Evolutionary conservation across 2,797 vertebrate genomes (phyloP), one percentile per base, ranked within the genome.

Genomic region (Philypnodon macrostomus): DNA sequence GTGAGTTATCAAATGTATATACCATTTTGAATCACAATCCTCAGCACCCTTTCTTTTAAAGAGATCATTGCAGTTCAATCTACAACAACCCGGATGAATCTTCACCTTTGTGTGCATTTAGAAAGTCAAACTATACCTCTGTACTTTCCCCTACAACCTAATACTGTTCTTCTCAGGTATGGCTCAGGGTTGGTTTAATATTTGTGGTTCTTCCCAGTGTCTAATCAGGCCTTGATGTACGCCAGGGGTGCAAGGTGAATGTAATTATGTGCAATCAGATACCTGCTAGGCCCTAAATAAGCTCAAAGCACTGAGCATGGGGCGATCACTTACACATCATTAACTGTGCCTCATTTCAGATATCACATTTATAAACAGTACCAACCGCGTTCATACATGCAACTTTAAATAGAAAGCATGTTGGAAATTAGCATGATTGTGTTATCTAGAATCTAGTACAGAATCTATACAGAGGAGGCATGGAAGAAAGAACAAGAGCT

Each of bases 211-310:
- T 27, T 52, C 18, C 41, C 49, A 19, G 38, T 47, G 10, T 51
- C 54, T 69, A 71, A 75, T 72, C 36, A 58, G 47, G 14, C 32
- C 11, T 44, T 63, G 50, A 63, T 64, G 60, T 32, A 34, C 56
- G 18, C 55, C 56, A 4, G 51, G 37, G 47, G 49, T 21, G 29
- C 47, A 33, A 47, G 59, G 53, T 59, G 62, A 63, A 53, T 8
- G 31, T 21, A 58, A 57, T 78, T 65, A 67, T 45, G 23, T 46
- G 46, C 27, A 66, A 77, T 74, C 58, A 64, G 37, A 60, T 39
- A 17, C 67, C 47, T 39, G 21, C 38, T 8, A 36, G 49, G 47
- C 44, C 0, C 48, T 33, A 37, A 51, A 63, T 58, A 21, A 56
- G 15, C 58, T 13, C 11, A 18, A 57, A 54, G 9, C 32, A 14